These are phyloP conservation scores for Limenitis arthemis DNA, from an alignment of 2,888 invertebrate genomes.

Conservation along the genomic window DNA sequence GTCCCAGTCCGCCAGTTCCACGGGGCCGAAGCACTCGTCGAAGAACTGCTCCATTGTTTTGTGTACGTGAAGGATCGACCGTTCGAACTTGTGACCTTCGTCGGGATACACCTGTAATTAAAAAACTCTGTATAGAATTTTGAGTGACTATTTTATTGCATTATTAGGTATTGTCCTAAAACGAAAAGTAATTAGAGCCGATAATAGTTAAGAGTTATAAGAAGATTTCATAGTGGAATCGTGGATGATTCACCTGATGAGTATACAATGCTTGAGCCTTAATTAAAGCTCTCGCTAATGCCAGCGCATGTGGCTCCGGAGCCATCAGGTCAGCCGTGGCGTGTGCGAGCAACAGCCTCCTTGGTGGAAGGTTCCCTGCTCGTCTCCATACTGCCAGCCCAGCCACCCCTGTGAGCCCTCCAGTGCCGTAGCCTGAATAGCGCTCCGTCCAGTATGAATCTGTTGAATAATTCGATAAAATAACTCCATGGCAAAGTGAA, in stretches of 20 bases:
- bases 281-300: slow-evolving; percentile 87
- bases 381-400: slow-evolving; percentile 80
- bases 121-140: too few relatives aligned
- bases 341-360: slow-evolving; percentile 77
- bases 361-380: slow-evolving; percentile 80
- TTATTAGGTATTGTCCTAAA: not conserved
- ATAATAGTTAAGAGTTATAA: too few relatives aligned
- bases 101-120: slow-evolving; percentile 84
- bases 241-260: slow-evolving; percentile 76
- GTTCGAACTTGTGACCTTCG: slow-evolving; percentile 83
- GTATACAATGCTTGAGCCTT: slow-evolving; percentile 86
- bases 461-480: too few relatives aligned
- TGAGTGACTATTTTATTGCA: too few relatives aligned
- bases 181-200: too few relatives aligned
- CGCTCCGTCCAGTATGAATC: slow-evolving; percentile 91
- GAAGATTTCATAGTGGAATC: too few relatives aligned
- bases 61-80: slow-evolving; percentile 84
- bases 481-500: too few relatives aligned
- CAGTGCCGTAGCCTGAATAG: slow-evolving; percentile 73
- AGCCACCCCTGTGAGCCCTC: slow-evolving; percentile 67
- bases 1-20: slow-evolving; percentile 81
- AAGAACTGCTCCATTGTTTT: slow-evolving; percentile 90
- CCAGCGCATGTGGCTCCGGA: slow-evolving; percentile 90
- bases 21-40: slow-evolving; percentile 84
- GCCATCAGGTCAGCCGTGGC: slow-evolving; percentile 90